Conservation (phyloP, 2,888 invertebrate genomes). For the Campoplex nolae region DNA sequence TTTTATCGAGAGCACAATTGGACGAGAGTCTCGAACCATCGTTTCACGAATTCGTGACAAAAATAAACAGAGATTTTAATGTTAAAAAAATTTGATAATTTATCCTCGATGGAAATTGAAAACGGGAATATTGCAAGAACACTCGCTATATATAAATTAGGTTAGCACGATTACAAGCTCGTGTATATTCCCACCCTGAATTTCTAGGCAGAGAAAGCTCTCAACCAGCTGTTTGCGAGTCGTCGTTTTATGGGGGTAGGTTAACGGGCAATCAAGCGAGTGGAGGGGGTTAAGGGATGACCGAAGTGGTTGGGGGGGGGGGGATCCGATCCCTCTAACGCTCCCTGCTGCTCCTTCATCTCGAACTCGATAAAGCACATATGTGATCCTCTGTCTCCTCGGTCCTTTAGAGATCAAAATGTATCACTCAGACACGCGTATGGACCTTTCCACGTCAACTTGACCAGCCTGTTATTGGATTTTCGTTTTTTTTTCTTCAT, state of each 20-base stretch:
- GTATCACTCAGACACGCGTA: conserved; percentile 5
- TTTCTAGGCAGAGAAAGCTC: conserved; percentile 24
- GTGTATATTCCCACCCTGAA: conserved; percentile 8
- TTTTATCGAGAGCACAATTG: background rate
- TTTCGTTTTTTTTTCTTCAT: background rate
- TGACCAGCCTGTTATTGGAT: background rate
- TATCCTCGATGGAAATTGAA: background rate
- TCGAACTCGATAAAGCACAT: conserved; percentile 14
- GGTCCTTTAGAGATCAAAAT: conserved; percentile 7
- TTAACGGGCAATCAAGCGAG: conserved; percentile 76
- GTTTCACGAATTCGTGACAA: background rate
- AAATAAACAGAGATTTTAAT: background rate
- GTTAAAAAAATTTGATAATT: background rate
- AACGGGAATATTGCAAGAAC: background rate
- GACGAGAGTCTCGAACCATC: no score
- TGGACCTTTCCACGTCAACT: background rate
- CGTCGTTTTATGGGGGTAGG: conserved; percentile 60
- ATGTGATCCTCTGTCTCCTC: conserved; percentile 23
- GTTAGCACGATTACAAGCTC: background rate
- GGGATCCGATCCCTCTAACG: background rate
- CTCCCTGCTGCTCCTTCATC: background rate
- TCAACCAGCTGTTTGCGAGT: conserved; percentile 21
- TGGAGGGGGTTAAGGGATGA: conserved; percentile 72
- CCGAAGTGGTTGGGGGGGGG: conserved; percentile 56
- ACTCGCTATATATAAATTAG: background rate